Base-by-base conservation (phyloP, 2,797 vertebrate genomes). In the Iguana delicatissima region DNA sequence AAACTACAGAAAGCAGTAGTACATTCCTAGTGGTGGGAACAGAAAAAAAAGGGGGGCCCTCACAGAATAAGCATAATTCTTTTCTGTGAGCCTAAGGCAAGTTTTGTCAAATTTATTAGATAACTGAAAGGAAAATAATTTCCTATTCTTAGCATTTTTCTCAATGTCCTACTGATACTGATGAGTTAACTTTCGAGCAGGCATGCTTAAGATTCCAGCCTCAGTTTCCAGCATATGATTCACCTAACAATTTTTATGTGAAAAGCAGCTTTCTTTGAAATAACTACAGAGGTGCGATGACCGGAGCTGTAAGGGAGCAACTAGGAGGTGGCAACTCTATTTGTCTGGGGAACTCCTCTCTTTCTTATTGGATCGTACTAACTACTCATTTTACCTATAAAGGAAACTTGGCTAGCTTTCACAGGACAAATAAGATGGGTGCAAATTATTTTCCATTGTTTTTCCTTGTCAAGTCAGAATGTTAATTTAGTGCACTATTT, bases 391-490 rank as follows among this genome's bases (percentile, higher is more conserved):
- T 35, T 38, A 50, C 52, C 46, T 29, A 16, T 29, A 6, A 38
- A 7, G 20, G 52, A 50, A 38, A 18, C 64, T 64, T 67, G 20
- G 72, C 32, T 84, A 24, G 8, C 50, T 52, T 26, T 0, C 59
- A 26, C 64, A 87, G 59, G 22, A 82, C n/a, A 52, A 64, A 93
- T 90, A 93, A 89, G 79, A 7, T 83, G 64, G 57, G 46, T 57
- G 50, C 52, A 88, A 93, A 92, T 38, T n/a, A 12, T 84, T 62
- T 91, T 92, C 52, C 57, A 90, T 90, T 50, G 42, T 92, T 94
- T 84, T 55, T 93, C 84, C 84, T 90, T 91, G 26, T 57, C 90
- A 84, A 89, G 74, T 93, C 91, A 90, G 73, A 92, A 90, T 93
- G 84, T 85, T 93, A 84, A 92, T 93, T 90, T 92, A 88, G 87